Evolutionary conservation across 2,797 vertebrate species (phyloP), one percentile per base, ranked within the genome.

Genomic region (Esox masquinongy): DNA sequence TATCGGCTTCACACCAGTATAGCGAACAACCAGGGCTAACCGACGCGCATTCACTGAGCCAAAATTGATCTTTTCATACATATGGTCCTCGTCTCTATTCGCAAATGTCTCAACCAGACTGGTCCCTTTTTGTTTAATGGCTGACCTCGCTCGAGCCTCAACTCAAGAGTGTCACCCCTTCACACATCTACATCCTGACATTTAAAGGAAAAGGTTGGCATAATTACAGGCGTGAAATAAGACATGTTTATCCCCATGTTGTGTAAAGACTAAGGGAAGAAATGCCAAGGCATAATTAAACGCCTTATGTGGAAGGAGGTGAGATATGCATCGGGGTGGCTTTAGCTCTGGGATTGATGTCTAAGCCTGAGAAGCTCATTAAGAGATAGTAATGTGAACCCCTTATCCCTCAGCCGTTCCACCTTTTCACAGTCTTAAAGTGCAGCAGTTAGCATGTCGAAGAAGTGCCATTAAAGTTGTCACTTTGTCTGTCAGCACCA

Each of bases 201-300:
- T 67, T 67, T 34, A 36, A 67, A 26, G n/a, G 64, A 67, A 67
- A 67, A 67, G 64, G 64, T 67, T 67, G 64, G 14, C 5, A 67
- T 67, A 67, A 67, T 67, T 67, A 67, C 16, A 15, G 16, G 12
- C 64, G 29, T 36, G 64, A 67, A 67, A 64, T 29, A 14, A 31
- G 61, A 29, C 61, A 31, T 34, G 31, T 67, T 67, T 67, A 67
- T 31, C 64, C 64, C 64, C 31, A 34, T 67, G 64, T 67, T 31
- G 64, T 67, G 64, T 29, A 67, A 67, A 67, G 64, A 29, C 64
- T 31, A 36, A 67, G 31, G 31, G 64, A 34, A 31, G 29, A 61
- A 67, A 67, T 67, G 64, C 31, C 64, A 67, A 34, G 26, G 31
- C 26, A 19, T 36, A 8, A 67, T 34, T 67, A 67, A 67, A 17